Evolutionary conservation across 2,113 vertebrate species (phyloP), one percentile per base, ranked within the genome.

Genomic region (Podilymbus podiceps): DNA sequence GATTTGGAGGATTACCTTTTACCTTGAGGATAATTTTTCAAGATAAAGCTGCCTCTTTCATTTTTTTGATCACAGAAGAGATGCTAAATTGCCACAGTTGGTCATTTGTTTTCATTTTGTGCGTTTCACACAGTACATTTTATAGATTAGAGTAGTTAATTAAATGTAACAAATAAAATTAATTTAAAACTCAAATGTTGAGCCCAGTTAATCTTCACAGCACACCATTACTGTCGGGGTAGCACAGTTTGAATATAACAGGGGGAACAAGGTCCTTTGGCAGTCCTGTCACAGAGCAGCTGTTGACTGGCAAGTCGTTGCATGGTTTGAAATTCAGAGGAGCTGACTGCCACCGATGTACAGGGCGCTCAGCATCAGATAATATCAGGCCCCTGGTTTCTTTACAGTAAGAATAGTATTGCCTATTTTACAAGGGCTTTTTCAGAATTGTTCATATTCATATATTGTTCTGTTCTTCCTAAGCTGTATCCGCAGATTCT

Each of bases 111-210:
- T 90, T 62, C 68, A 94, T 92, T 90, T 74, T 60, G 19, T 40
- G 75, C 28, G 25, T 68, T 83, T 89, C 62, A 66, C 38, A 55
- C 12, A 15, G 40, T 12, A 44, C 6, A 42, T 76, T 95, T 91
- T 88, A 82, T 40, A 76, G 52, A 89, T 94, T 63, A 52, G 46
- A 72, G 75, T 28, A 83, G 78, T 62, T 84, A 94, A 95, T 79
- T 95, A 89, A 87, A 93, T 58, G 33, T 47, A 92, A 85, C 71
- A 81, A 93, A 94, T 69, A 93, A 85, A 90, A 85, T 92, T 93
- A 81, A 90, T 88, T 93, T 82, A 35, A 50, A 79, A 88, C 89
- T 89, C 77, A 76, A 79, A 89, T 25, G 6, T 18, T 74, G 55
- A 92, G 38, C 38, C 58, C 95, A 47, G 59, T 69, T 79, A 46